Evolutionary conservation across 2,888 invertebrate species (phyloP).

Genomic region (Drosophila pseudotakahashii): DNA sequence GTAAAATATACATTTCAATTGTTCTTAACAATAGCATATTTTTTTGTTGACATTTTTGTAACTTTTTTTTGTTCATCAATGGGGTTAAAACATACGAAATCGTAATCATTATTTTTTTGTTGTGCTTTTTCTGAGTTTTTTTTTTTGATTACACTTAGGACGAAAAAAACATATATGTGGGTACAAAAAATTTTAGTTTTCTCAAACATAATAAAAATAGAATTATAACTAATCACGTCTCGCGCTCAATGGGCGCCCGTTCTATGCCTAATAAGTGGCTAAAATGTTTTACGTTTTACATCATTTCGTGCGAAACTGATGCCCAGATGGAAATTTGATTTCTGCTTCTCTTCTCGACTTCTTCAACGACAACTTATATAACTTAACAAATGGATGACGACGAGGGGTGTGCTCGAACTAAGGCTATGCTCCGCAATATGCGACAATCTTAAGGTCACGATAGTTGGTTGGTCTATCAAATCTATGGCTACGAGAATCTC

Average conservation of each 20-base stretch:
- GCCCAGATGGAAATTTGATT: slow-evolving; percentile 38
- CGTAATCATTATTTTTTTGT: slow-evolving; percentile 37
- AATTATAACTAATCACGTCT: slow-evolving; percentile 32
- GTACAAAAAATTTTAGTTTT: slow-evolving; percentile 52
- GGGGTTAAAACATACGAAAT: slow-evolving; percentile 39
- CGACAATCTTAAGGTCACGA: slow-evolving; percentile 58
- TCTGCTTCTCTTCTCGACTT: slow-evolving; percentile 49
- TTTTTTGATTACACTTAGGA: slow-evolving; percentile 55
- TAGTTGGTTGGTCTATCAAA: slow-evolving; percentile 42
- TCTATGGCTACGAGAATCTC: slow-evolving; percentile 66
- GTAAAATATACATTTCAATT: slow-evolving; percentile 51
- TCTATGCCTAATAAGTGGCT: slow-evolving; percentile 50
- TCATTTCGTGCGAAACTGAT: slow-evolving; percentile 20
- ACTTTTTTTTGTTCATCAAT: slow-evolving; percentile 52
- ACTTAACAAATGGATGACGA: slow-evolving; percentile 41
- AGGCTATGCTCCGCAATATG: slow-evolving; percentile 57
- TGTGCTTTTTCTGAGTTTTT: slow-evolving; percentile 14
- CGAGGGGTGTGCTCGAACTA: slow-evolving; percentile 41
- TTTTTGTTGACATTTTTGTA: slow-evolving; percentile 51
- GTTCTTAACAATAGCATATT: slow-evolving; percentile 51
- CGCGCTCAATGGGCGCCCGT: slow-evolving; percentile 13
- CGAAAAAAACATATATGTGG: slow-evolving; percentile 49
- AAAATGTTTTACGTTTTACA: slow-evolving; percentile 37
- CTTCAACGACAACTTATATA: slow-evolving; percentile 59
- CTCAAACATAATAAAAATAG: slow-evolving; percentile 62